phyloP scores from a whole-genome alignment of 2,888 invertebrate genomes.

The Eremobia ochroleuca region DNA sequence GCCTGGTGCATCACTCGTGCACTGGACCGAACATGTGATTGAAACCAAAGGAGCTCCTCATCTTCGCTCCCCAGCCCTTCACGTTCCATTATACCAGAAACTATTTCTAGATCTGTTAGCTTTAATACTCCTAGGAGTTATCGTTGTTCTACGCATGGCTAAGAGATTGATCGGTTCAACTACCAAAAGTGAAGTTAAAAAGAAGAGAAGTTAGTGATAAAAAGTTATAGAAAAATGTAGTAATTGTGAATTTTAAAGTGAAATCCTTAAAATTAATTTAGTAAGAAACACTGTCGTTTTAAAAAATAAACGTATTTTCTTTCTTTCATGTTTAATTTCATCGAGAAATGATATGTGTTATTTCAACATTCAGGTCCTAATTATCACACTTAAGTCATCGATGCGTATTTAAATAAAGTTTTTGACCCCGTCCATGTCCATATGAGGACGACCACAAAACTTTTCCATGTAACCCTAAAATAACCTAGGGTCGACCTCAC shows the following conservation, averaged over 20 bases:
- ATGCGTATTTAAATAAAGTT: slow-evolving; percentile 17
- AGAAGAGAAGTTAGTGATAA: slow-evolving; percentile 43
- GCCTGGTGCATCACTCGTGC: slow-evolving; percentile 91
- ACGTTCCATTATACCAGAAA: slow-evolving; percentile 77
- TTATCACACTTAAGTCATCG: background rate
- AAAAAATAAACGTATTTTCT: background rate
- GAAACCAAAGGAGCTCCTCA: slow-evolving; percentile 90
- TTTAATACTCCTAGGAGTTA: slow-evolving; percentile 50
- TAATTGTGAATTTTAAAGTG: background rate
- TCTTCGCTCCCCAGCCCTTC: slow-evolving; percentile 78
- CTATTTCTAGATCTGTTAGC: slow-evolving; percentile 78
- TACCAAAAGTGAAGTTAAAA: slow-evolving; percentile 24
- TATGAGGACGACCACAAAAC: slow-evolving; percentile 27
- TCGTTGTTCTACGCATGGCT: slow-evolving; percentile 23
- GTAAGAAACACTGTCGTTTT: background rate
- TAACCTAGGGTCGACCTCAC: slow-evolving; percentile 39
- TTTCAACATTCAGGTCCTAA: background rate
- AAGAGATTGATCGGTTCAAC: slow-evolving; percentile 29
- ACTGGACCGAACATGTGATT: slow-evolving; percentile 93
- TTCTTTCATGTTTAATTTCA: background rate
- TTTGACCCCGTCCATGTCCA: background rate
- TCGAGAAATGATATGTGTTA: background rate
- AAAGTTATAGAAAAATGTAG: background rate
- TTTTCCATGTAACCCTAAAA: slow-evolving; percentile 41
- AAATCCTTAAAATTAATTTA: background rate